Evolutionary conservation across 2,888 invertebrate genomes (phyloP), one percentile per base, ranked within the genome.

Genomic region (Merodon equestris): DNA sequence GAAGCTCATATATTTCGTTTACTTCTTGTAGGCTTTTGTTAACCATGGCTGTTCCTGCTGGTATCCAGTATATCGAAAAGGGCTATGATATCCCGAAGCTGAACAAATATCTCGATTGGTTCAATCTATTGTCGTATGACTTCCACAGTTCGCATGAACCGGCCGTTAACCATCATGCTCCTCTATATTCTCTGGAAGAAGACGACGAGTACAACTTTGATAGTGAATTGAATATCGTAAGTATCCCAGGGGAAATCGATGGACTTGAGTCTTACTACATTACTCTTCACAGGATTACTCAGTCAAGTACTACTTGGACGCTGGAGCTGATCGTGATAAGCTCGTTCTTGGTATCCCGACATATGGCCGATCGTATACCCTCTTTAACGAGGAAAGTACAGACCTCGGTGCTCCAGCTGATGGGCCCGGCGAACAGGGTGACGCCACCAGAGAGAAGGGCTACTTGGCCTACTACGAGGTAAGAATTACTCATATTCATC

Each of bases 31-130:
- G 94, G 81, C 91, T 97, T 36, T 90, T 97, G 58, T 90, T 98
- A 14, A 96, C 97, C 5, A 96, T 97, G 94, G 97, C 97, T 10
- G 96, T 97, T 34, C 97, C 97, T 0, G 97, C 97, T 1, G 97
- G 97, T 17, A 94, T 96, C 83, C 96, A 97, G 86, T 96, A 97
- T 86, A 95, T 97, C 83, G 94, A 96, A 86, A 96, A 97, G 86
- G 97, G 97, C 81, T 98, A 96, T 87, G 97, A 98, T 84, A 92
- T 98, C 67, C 94, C 94, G 75, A 94, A 94, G 84, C 89, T 98
- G 67, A 95, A 96, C 87, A 94, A 93, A 93, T 93, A 96, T 87
- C 89, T 97, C 83, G 97, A 97, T 89, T 97, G 97, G 92, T 94
- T 97, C 91, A 97, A 97, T 89, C 91, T 97, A 76, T 89, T 97